Conservation (phyloP, 2,797 vertebrate species). For the Falco cherrug region DNA sequence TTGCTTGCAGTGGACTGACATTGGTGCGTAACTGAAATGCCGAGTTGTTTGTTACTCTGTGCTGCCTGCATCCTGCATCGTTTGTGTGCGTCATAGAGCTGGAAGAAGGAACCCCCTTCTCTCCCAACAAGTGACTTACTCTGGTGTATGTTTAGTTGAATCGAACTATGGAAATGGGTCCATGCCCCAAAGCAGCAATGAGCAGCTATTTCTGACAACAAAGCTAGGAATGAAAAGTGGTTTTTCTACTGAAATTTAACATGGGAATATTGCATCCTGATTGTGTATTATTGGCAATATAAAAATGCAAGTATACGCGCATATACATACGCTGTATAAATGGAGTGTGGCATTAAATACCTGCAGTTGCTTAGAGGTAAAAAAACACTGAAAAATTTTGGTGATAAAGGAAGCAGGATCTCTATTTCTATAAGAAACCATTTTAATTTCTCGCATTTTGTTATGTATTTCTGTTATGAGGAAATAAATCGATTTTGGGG, state of each 20-base stretch:
- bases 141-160: not conserved
- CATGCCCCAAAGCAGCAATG: not conserved
- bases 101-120: not conserved
- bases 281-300: not conserved
- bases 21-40: not conserved
- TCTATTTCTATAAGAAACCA: not conserved
- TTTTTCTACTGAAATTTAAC: not conserved
- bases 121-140: not conserved
- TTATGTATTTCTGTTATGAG: not conserved
- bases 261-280: not conserved
- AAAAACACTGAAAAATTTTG: not conserved
- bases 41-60: not conserved
- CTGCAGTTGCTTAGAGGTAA: not conserved
- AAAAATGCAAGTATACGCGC: not conserved
- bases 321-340: not conserved
- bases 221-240: not conserved
- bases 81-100: not conserved
- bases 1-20: not conserved
- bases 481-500: not conserved
- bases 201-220: not conserved
- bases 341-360: not conserved
- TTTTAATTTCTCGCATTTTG: not conserved
- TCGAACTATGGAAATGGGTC: not conserved
- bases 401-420: not conserved
- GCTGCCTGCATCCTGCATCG: fast-evolving